These are phyloP conservation scores for Trachelus troglodyta DNA, from an alignment of 2,888 invertebrate genomes.

Conservation along the genomic window DNA sequence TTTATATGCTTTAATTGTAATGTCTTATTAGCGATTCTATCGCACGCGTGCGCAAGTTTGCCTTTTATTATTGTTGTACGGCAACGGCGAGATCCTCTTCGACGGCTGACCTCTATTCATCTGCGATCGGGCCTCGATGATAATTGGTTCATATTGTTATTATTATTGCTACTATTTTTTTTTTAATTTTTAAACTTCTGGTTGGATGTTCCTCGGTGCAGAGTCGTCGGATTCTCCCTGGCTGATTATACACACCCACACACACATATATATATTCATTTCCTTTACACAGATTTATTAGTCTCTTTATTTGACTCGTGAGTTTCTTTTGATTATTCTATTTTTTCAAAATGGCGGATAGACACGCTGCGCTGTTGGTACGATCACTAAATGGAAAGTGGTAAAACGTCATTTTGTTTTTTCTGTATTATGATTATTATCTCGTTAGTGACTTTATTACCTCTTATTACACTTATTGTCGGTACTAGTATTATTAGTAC, in stretches of 20 bases:
- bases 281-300: neutral
- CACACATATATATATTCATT: neutral
- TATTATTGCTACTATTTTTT: neutral
- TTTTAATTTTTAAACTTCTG: neutral
- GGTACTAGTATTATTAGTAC: neutral
- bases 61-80: neutral
- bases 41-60: neutral
- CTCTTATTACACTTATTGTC: neutral
- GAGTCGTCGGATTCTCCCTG: neutral
- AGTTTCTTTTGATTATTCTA: neutral
- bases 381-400: neutral
- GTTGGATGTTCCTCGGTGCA: neutral
- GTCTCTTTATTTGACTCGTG: neutral
- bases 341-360: too few species aligned
- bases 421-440: slow-evolving; percentile 6
- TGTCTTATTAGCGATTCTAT: neutral
- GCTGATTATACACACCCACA: neutral
- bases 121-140: neutral
- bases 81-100: neutral
- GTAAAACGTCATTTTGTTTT: neutral
- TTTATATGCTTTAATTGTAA: neutral
- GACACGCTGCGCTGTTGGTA: neutral
- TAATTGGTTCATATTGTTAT: neutral
- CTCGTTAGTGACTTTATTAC: slow-evolving; percentile 8
- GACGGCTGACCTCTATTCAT: neutral